These are phyloP conservation scores for Diplogasteroides magnus DNA, from an alignment of 1,140 invertebrate species.

Conservation along the genomic window DNA sequence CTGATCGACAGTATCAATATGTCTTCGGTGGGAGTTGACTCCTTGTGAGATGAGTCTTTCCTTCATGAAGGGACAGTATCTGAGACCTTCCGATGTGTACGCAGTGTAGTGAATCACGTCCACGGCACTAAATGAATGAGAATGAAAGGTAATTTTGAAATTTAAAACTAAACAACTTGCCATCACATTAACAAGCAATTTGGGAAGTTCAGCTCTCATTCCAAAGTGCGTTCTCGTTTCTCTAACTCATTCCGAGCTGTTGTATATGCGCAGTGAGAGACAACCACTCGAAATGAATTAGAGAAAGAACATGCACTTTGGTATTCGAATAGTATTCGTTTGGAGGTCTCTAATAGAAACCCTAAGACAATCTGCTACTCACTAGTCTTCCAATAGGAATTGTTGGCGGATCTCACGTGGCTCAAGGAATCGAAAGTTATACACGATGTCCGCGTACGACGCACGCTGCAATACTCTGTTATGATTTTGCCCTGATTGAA, in stretches of 20 bases:
- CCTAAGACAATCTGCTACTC: no score
- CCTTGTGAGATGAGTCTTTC: conserved; percentile 30
- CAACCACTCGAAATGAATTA: no score
- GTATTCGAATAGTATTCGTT: no score
- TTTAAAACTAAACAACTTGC: no score
- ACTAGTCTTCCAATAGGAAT: conserved; percentile 32
- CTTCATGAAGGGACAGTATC: conserved; percentile 45
- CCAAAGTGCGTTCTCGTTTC: no score
- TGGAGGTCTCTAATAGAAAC: no score
- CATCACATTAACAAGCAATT: no score
- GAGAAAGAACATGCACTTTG: no score
- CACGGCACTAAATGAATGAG: conserved; percentile 11
- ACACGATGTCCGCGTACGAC: conserved; percentile 40
- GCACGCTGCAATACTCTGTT: conserved; percentile 18
- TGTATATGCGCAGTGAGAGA: no score
- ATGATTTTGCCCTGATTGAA: conserved; percentile 12
- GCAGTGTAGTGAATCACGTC: conserved; percentile 48
- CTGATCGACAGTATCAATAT: conserved; percentile 32
- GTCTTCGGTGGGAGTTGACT: conserved; percentile 26
- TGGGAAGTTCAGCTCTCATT: no score
- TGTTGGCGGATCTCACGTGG: conserved; percentile 34
- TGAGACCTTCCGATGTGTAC: conserved; percentile 45
- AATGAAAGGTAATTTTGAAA: no score
- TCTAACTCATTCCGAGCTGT: no score
- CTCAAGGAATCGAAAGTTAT: conserved; percentile 47